Conservation (phyloP, 92 coral and sea anemone genomes). For the Zoanthus gigantus region DNA sequence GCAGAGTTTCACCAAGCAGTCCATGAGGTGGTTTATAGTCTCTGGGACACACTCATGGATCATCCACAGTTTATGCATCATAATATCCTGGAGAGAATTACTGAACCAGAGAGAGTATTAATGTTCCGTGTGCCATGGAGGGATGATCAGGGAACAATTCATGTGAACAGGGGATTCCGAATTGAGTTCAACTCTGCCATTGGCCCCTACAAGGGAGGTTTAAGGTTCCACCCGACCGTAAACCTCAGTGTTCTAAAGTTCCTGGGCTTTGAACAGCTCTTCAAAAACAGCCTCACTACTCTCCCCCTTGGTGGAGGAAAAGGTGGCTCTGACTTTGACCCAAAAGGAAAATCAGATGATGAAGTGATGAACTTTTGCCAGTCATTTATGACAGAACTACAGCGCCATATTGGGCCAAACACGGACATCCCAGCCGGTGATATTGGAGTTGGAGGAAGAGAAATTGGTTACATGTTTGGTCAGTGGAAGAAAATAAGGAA, state of each 20-base stretch:
- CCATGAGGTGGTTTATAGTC: constrained; percentile 74
- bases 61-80: constrained; percentile 66
- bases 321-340: constrained; percentile 92
- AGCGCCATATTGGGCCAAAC: constrained; percentile 93
- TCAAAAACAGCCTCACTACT: constrained; percentile 89
- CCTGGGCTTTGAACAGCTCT: constrained; percentile 89
- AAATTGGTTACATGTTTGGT: constrained; percentile 92
- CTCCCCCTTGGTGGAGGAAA: constrained; percentile 93
- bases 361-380: constrained; percentile 95
- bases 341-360: constrained; percentile 84
- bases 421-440: constrained; percentile 95
- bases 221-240: constrained; percentile 86
- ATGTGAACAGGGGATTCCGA: constrained; percentile 86
- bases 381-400: constrained; percentile 90
- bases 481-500: constrained; percentile 90
- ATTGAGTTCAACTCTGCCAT: constrained; percentile 90
- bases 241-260: constrained; percentile 86
- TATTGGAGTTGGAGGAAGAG: constrained; percentile 91
- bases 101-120: constrained; percentile 89
- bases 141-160: constrained; percentile 73
- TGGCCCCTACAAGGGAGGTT: constrained; percentile 91
- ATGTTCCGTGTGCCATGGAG: constrained; percentile 94
- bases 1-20: constrained; percentile 91
- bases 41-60: constrained; percentile 75
- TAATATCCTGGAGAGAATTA: constrained; percentile 85